phyloP scores from a whole-genome alignment of 2,888 invertebrate species.

The Meiosimyza platycephala region DNA sequence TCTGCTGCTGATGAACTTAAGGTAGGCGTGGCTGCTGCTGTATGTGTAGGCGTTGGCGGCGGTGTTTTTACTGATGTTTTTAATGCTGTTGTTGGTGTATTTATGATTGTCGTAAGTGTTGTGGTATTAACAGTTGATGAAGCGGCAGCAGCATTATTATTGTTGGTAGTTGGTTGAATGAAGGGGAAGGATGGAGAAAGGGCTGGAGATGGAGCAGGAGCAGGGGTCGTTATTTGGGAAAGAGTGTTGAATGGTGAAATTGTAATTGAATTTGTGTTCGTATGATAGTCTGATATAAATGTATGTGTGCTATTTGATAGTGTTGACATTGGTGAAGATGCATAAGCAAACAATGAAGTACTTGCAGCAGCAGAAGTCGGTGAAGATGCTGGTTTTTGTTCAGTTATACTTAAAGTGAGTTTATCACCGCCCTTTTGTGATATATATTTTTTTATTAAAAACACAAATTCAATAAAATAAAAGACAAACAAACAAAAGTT shows the following conservation, averaged over 20 bases:
- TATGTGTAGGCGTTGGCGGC: slow-evolving; percentile 38
- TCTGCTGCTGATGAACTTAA: slow-evolving; percentile 61
- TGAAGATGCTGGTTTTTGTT: slow-evolving; percentile 66
- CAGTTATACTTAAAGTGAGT: slow-evolving; percentile 75
- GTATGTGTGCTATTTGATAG: slow-evolving; percentile 53
- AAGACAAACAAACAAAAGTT: slow-evolving; percentile 44
- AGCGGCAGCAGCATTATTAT: slow-evolving; percentile 42
- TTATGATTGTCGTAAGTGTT: slow-evolving; percentile 31
- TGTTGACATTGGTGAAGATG: slow-evolving; percentile 37
- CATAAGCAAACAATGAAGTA: slow-evolving; percentile 40
- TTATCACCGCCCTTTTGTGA: slow-evolving; percentile 75
- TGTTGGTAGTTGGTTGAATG: slow-evolving; percentile 39
- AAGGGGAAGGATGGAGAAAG: slow-evolving; percentile 45
- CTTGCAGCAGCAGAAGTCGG: slow-evolving; percentile 32
- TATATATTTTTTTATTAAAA: neutral
- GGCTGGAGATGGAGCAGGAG: slow-evolving; percentile 39
- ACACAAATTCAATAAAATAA: slow-evolving; percentile 28
- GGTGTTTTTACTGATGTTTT: slow-evolving; percentile 43
- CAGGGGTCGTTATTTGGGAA: slow-evolving; percentile 18
- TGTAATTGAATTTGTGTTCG: slow-evolving; percentile 17
- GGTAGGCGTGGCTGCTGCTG: slow-evolving; percentile 48
- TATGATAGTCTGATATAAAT: slow-evolving; percentile 58
- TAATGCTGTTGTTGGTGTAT: slow-evolving; percentile 34
- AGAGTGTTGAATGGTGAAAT: slow-evolving; percentile 22
- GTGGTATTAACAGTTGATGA: slow-evolving; percentile 27